Evolutionary conservation across 2,888 invertebrate genomes (phyloP).

Genomic region (Vanessa cardui): DNA sequence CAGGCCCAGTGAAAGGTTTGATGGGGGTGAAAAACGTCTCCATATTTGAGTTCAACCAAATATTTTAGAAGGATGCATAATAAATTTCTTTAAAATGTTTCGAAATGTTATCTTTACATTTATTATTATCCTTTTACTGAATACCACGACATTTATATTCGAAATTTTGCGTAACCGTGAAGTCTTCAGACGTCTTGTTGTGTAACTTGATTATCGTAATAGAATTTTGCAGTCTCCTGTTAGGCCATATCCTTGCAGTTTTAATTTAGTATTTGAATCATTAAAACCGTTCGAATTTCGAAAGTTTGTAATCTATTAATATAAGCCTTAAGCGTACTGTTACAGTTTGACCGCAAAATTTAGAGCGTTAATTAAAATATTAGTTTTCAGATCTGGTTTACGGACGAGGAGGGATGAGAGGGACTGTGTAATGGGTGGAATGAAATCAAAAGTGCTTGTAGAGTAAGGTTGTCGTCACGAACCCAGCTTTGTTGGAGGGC

Average conservation of each 20-base stretch:
- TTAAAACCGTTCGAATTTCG: slow-evolving; percentile 25
- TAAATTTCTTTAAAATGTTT: slow-evolving; percentile 28
- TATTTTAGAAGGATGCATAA: slow-evolving; percentile 13
- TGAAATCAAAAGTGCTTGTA: slow-evolving; percentile 53
- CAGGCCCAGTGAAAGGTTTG: slow-evolving; percentile 30
- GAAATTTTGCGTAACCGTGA: slow-evolving; percentile 68
- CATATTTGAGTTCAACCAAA: slow-evolving; percentile 8
- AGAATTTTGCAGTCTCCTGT: slow-evolving; percentile 48
- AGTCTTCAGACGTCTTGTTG: slow-evolving; percentile 52
- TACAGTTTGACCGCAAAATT: slow-evolving; percentile 19
- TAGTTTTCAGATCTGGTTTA: slow-evolving; percentile 31
- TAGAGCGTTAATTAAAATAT: slow-evolving; percentile 35
- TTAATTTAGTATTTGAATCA: slow-evolving; percentile 34
- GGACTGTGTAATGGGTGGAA: slow-evolving; percentile 46
- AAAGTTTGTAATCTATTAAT: slow-evolving; percentile 6
- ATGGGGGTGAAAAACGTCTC: slow-evolving; percentile 18
- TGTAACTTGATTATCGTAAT: slow-evolving; percentile 53
- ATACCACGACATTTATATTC: slow-evolving; percentile 69
- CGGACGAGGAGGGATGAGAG: slow-evolving; percentile 34
- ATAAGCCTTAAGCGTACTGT: slow-evolving; percentile 1
- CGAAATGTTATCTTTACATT: slow-evolving; percentile 68
- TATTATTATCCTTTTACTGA: slow-evolving; percentile 67
- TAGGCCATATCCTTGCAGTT: slow-evolving; percentile 35
- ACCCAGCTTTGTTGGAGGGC: slow-evolving; percentile 66
- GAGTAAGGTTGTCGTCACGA: slow-evolving; percentile 56